Percentiles rank a stretch among this genome's conserved stretches.
Conservation (phyloP, 2,113 vertebrate genomes). For the Corythornis madagascariensis region DNA sequence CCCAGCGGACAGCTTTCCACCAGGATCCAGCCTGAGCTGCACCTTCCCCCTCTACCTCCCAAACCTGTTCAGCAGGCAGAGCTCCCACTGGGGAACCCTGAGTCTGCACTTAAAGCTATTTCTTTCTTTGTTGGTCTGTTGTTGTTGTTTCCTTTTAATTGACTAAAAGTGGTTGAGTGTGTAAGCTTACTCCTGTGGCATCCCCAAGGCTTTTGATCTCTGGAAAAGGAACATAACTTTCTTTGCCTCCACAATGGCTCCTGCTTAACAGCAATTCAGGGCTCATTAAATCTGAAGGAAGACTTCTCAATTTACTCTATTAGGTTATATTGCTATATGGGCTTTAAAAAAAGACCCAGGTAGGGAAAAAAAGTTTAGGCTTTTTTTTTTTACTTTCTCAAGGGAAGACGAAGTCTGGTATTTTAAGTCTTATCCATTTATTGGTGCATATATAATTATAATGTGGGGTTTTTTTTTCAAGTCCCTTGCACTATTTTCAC, state of each 20-base stretch:
- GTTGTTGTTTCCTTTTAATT: neutral
- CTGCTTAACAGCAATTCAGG: neutral
- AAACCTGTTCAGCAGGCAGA: neutral
- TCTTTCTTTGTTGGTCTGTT: neutral
- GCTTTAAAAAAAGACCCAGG: neutral
- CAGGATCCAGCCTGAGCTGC: accelerated
- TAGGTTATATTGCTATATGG: neutral
- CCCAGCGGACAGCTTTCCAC: neutral
- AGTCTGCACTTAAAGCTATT: neutral
- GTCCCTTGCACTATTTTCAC: neutral
- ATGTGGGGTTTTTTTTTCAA: neutral
- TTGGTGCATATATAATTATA: neutral
- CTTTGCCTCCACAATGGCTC: neutral
- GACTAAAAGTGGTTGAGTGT: neutral
- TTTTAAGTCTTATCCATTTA: conserved; percentile 1
- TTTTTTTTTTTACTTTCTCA: neutral
- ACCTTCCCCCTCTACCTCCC: neutral
- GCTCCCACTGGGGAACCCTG: neutral
- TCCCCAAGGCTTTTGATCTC: neutral
- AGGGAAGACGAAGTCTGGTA: neutral
- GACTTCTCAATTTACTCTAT: neutral
- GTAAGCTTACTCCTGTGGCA: neutral
- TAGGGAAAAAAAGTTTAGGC: neutral
- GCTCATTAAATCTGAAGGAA: neutral
- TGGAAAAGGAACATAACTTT: neutral